Conservation (phyloP, 2,113 vertebrate genomes). For the Prolemur simus region DNA sequence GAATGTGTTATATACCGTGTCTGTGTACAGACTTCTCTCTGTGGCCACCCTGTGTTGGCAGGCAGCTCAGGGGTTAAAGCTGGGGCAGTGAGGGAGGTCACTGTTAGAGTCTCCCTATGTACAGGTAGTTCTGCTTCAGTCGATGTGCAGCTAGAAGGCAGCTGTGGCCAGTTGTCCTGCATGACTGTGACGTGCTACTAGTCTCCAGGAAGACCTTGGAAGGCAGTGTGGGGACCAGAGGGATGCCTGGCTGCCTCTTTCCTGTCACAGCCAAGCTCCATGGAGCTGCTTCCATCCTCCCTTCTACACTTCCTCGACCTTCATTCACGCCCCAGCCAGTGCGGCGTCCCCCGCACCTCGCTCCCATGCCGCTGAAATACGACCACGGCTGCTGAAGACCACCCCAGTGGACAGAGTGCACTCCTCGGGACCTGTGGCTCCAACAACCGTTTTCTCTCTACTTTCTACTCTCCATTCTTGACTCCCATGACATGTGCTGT, state of each 20-base stretch:
- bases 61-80: not conserved
- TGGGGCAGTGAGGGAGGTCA: not conserved
- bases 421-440: not conserved
- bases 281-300: not conserved
- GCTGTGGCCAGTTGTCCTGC: not conserved
- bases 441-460: not conserved
- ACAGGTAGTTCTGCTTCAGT: not conserved
- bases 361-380: not conserved
- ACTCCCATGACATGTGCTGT: fast-evolving
- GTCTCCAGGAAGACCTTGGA: not conserved
- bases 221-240: fast-evolving
- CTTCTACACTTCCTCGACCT: not conserved
- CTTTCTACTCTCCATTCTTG: not conserved
- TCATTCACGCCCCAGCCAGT: not conserved
- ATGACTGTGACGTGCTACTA: no score
- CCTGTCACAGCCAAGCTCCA: not conserved
- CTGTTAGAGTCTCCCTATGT: not conserved
- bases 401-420: not conserved
- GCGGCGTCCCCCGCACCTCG: not conserved
- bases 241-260: not conserved
- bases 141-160: not conserved
- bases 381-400: not conserved
- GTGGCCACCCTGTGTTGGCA: fast-evolving
- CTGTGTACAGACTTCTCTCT: not conserved
- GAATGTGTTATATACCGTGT: fast-evolving